A percentile compares a stretch with the other conserved stretches of the same genome.
These are phyloP conservation scores for Antechinus flavipes DNA, from an alignment of 2,113 vertebrate genomes.

Conservation along the genomic window DNA sequence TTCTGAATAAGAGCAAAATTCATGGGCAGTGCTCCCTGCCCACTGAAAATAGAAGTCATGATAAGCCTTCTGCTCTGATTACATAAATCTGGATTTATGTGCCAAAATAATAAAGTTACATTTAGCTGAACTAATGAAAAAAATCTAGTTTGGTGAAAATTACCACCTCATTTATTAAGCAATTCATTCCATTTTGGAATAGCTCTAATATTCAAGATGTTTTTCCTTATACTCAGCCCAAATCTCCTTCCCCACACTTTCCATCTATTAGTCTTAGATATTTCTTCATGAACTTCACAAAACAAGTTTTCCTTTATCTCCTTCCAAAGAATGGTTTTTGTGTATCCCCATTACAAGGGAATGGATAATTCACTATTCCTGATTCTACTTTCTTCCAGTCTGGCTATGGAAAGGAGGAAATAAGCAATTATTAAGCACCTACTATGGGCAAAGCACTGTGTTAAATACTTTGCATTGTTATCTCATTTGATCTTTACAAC, in stretches of 20 bases:
- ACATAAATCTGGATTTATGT: constrained; percentile 88
- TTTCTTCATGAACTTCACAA: not conserved
- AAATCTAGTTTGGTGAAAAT: not conserved
- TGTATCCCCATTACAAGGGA: not conserved
- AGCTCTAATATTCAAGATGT: not conserved
- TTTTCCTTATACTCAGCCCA: not conserved
- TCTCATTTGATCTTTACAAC: not conserved
- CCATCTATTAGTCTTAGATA: not conserved
- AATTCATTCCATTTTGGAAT: not conserved
- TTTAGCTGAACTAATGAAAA: constrained; percentile 64
- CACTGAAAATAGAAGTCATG: constrained; percentile 99
- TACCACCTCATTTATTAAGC: not conserved
- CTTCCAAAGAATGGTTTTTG: not conserved
- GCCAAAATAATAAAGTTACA: constrained; percentile 87
- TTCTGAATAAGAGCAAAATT: constrained; percentile 97
- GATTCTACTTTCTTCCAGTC: not conserved
- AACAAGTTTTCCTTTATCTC: not conserved
- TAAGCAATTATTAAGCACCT: not conserved
- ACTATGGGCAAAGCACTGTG: not conserved
- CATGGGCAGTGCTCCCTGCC: constrained; percentile 94
- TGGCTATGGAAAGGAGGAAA: not conserved
- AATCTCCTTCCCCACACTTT: not conserved
- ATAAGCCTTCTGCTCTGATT: constrained; percentile 97
- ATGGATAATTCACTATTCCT: not conserved
- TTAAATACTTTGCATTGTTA: not conserved